phyloP scores from a whole-genome alignment of 2,113 vertebrate species.

The Carettochelys insculpta region DNA sequence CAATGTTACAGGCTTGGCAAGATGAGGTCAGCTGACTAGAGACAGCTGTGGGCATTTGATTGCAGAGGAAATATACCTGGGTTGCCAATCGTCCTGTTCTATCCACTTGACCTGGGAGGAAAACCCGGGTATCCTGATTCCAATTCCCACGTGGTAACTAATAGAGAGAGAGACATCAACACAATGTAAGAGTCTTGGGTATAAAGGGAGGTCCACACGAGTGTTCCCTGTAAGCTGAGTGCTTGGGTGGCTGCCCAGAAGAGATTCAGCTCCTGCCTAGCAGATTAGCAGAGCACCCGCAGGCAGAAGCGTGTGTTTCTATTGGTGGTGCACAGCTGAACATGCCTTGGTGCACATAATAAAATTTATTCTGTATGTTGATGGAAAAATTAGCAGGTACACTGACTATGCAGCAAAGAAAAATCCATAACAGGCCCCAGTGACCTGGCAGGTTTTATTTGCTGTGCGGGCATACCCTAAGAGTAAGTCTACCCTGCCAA shows the following conservation, averaged over 20 bases:
- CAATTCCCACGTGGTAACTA: not conserved
- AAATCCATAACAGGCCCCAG: not conserved
- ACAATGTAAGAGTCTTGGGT: not conserved
- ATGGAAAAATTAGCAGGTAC: too few relatives aligned
- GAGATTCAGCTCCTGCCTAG: too few relatives aligned
- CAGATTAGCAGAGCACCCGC: too few relatives aligned
- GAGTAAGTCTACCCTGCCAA: not conserved
- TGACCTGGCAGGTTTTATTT: not conserved
- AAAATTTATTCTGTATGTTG: too few relatives aligned
- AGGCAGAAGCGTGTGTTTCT: too few relatives aligned
- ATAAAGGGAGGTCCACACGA: not conserved
- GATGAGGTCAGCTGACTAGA: constrained; percentile 32
- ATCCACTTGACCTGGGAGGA: not conserved
- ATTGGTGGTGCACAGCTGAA: too few relatives aligned
- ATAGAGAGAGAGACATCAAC: not conserved
- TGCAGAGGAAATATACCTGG: not conserved
- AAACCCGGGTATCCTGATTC: not conserved
- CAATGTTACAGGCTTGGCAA: not conserved
- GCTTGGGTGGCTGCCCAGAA: too few relatives aligned
- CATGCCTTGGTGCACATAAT: too few relatives aligned
- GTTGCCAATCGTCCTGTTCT: not conserved
- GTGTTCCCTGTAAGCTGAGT: too few relatives aligned
- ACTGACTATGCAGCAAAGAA: too few relatives aligned
- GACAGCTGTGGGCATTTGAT: not conserved
- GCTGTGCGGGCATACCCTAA: not conserved